Base-by-base conservation (phyloP, 2,888 invertebrate genomes). In the Netelia fuscicornis region DNA sequence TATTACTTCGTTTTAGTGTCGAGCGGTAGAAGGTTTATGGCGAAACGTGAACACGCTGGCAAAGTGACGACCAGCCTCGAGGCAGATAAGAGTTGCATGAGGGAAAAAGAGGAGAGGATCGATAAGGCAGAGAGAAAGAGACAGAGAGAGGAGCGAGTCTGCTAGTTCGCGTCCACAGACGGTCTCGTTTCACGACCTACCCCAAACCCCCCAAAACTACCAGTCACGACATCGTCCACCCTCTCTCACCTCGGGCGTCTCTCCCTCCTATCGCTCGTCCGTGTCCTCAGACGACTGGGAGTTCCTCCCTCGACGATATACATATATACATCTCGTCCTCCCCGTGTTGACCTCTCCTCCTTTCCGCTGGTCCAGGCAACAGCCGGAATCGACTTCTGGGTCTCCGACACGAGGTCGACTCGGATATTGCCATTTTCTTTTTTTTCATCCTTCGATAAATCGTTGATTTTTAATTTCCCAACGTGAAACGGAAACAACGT, bases 151-250 rank as follows among this genome's bases (percentile, higher is more conserved):
- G 42, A 74, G 17, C 23, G 23, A 30, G 23, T 62, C 23, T 25
- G 23, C 30, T 8, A 56, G 67, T 62, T 74, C 23, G 48, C 44
- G 20, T 37, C 54, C 74, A 67, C 72, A 86, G 86, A 83, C 83
- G 82, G 78, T 87, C 88, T 87, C 87, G 88, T 88, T 86, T 86
- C 88, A 87, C 48, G 88, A 89, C 89, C 89, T 84, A 86, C 83
- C 87, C 81, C 85, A 91, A 84, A 3, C 94, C 94, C 94, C 94
- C 95, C 72, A 94, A 93, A 90, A 95, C 95, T 60, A 95, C 88
- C 85, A 94, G 71, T 92, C 80, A 94, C 94, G 70, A 94, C 94
- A 9, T 94, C 93, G 95, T 93, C 13, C 89, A 91, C 89, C 87
- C 87, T 87, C 87, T 87, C 65, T 72, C 78, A 76, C 81, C 60